Evolutionary conservation across 1,140 invertebrate species (phyloP).

Genomic region (Drosophila kanapiae): DNA sequence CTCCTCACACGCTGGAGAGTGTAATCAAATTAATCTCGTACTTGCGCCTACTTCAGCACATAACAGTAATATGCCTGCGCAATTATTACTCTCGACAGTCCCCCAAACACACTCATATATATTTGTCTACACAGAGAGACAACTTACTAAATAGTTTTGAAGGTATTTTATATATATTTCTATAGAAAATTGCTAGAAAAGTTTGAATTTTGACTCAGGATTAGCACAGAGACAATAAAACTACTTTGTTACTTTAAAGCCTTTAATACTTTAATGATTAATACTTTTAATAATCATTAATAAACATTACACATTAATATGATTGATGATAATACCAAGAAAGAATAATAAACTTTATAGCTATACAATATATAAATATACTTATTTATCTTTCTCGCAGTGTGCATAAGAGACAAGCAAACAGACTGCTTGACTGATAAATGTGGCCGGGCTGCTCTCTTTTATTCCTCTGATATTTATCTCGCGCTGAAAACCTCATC

Average conservation of each 20-base stretch:
- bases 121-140: background rate
- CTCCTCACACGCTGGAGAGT: slow-evolving; percentile 16
- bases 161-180: too few species aligned
- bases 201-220: background rate
- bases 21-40: slow-evolving; percentile 76
- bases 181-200: too few species aligned
- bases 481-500: slow-evolving; percentile 77
- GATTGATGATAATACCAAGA: too few species aligned
- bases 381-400: background rate
- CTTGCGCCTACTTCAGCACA: slow-evolving; percentile 51
- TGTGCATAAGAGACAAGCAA: background rate
- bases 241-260: too few species aligned
- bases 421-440: slow-evolving; percentile 18
- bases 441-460: slow-evolving; percentile 26
- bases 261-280: background rate
- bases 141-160: background rate
- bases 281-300: too few species aligned
- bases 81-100: slow-evolving; percentile 60
- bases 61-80: slow-evolving; percentile 48
- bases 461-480: slow-evolving; percentile 70
- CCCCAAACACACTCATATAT: slow-evolving; percentile 8
- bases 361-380: too few species aligned
- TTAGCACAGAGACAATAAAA: background rate
- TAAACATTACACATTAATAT: background rate
- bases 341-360: too few species aligned